Evolutionary conservation across 2,888 invertebrate species (phyloP), one percentile per base, ranked within the genome.

Genomic region (Hyppa rectilinea): DNA sequence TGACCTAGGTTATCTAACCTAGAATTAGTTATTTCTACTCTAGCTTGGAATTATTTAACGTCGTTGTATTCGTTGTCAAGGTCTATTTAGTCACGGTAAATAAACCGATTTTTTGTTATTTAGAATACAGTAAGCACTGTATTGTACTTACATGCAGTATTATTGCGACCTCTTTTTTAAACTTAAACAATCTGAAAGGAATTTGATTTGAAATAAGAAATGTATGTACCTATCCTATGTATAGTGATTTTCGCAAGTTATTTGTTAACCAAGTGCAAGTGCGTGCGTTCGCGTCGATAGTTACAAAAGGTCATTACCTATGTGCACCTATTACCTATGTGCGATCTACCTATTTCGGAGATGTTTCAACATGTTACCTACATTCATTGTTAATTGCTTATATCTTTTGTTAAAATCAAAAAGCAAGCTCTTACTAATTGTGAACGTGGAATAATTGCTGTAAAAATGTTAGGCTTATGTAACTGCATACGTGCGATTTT

Each of bases 281-380:
- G 20, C 36, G 4, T 56, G 31, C n/a, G 10, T 34, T 45, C 12
- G 34, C 38, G 43, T 23, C 36, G 17, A 66, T 52, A 52, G 58
- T 60, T 67, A 58, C 47, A 62, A 68, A 65, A 71, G 59, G 62
- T 71, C 52, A 69, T 76, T 81, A 77, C 36, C 67, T n/a, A n/a
- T n/a, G n/a, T n/a, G 53, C n/a, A 26, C 5, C 17, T 38, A 20
- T 56, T 26, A 40, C 20, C 12, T 45, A 49, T 49, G 49, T 29
- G 17, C 38, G 56, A 56, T 55, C 60, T 53, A 55, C 56, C n/a
- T 2, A 40, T 55, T 64, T 52, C 26, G 17, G 40, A 67, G 43
- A 64, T 31, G 26, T 63, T 69, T 38, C 68, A 49, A 69, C 34
- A 53, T 20, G 17, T 49, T 62, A 34, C 61, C 23, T 29, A 62